Evolutionary conservation across 1,140 invertebrate species (phyloP).

Genomic region (Vanessa tameamea): DNA sequence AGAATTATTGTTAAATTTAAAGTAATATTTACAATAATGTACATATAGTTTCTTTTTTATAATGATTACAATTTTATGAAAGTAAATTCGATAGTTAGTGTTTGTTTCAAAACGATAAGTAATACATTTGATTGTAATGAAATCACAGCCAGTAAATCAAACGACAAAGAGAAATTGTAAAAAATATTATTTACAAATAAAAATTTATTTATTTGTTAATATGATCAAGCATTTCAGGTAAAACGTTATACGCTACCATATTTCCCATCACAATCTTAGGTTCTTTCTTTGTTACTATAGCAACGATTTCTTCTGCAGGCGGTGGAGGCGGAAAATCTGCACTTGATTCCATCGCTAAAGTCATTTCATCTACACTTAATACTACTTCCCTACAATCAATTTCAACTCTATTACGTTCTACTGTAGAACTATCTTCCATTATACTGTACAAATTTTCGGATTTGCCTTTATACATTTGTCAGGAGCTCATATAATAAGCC

Average conservation of each 20-base stretch:
- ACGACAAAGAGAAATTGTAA: constrained; percentile 22
- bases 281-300: constrained; percentile 79
- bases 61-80: constrained; percentile 36
- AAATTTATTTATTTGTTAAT: constrained; percentile 52
- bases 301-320: constrained; percentile 77
- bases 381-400: constrained; percentile 76
- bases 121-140: constrained; percentile 29
- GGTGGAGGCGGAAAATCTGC: constrained; percentile 70
- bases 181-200: constrained; percentile 24
- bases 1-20: constrained; percentile 51
- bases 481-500: constrained; percentile 80
- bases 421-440: constrained; percentile 76
- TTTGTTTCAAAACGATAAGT: constrained; percentile 24
- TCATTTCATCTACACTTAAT: constrained; percentile 74
- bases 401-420: constrained; percentile 74
- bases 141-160: constrained; percentile 61
- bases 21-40: constrained; percentile 43
- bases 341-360: constrained; percentile 52
- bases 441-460: constrained; percentile 80
- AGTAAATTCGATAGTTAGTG: constrained; percentile 37
- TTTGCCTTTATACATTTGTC: constrained; percentile 80
- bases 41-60: constrained; percentile 39
- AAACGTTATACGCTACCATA: constrained; percentile 78
- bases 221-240: constrained; percentile 77
- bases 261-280: constrained; percentile 68